Conservation (phyloP, 2,113 vertebrate genomes). For the Cercocebus atys region DNA sequence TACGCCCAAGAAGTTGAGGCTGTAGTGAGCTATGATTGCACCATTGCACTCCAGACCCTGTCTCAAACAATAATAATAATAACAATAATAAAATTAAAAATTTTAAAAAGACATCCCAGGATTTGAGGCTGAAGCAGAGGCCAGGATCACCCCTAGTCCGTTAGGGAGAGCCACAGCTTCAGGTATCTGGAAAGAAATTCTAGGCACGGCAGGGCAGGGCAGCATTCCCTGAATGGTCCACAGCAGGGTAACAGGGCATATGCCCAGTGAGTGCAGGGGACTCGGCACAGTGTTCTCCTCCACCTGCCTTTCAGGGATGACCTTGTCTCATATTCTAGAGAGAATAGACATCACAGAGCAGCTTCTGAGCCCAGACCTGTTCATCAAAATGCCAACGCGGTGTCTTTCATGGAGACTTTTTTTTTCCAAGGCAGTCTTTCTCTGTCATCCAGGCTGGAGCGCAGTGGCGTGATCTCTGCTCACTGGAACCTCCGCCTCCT, state of each 20-base stretch:
- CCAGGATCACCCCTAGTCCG: not conserved
- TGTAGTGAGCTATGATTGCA: no score
- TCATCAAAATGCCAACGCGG: not conserved
- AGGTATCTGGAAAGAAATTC: not conserved
- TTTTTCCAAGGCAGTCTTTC: no score
- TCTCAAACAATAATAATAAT: no score
- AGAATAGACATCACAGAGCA: not conserved
- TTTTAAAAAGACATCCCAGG: no score
- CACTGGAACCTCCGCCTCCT: no score
- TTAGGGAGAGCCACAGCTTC: not conserved
- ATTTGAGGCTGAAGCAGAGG: not conserved
- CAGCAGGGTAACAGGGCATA: no score
- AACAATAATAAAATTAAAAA: no score
- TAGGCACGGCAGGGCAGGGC: rapidly evolving
- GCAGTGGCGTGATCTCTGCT: no score
- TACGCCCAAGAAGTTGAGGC: no score
- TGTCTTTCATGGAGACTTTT: no score
- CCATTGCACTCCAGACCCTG: no score
- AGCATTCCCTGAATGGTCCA: not conserved
- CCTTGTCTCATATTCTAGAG: not conserved
- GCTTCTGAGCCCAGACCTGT: not conserved
- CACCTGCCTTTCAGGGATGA: not conserved
- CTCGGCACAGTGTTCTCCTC: not conserved
- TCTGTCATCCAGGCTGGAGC: no score
- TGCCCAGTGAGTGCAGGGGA: not conserved